Evolutionary conservation across 2,113 vertebrate species (phyloP), one percentile per base, ranked within the genome.

Genomic region (Kryptolebias marmoratus): DNA sequence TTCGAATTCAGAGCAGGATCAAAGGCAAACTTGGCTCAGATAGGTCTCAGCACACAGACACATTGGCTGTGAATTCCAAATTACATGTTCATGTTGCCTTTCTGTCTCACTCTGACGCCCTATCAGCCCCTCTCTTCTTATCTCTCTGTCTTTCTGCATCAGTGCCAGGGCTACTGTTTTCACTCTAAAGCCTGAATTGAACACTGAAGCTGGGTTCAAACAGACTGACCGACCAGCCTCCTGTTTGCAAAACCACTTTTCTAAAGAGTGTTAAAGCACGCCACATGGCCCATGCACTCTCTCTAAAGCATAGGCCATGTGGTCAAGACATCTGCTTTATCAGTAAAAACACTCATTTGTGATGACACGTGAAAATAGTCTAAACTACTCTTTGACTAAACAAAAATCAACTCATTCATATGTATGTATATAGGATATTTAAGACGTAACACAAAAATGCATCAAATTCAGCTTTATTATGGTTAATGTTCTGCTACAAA

Each of bases 1-100:
- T 87, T 77, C 70, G 66, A 81, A 89, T 89, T 90, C 89, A 82
- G 86, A 82, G 78, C 84, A 85, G 86, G 80, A 90, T 89, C 81
- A 83, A 61, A 87, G 68, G 79, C 73, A 76, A 85, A 89, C 79
- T 85, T 83, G 80, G 84, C 81, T 87, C 84, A 74, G 75, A 86
- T 82, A n/a, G 82, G 72, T 82, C 81, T 90, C 82, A 14, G 75
- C 75, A 80, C 73, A 79, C 63, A 47, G 73, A 56, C 65, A 73
- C 81, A 77, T 84, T 59, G 87, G 68, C 76, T 83, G 81, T 84
- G 90, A 85, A 90, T 90, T 90, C 7, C 50, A 84, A 90, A 86
- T 83, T 6, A 83, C 58, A 61, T 80, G 75, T 82, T 82, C 58
- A 61, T 80, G 75, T 82, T 82, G 80, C 75, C 47, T 76, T 59